A percentile compares a stretch with the other conserved stretches of the same genome.
Evolutionary conservation across 2,797 vertebrate species (phyloP).

Genomic region (Rhabdomys pumilio): DNA sequence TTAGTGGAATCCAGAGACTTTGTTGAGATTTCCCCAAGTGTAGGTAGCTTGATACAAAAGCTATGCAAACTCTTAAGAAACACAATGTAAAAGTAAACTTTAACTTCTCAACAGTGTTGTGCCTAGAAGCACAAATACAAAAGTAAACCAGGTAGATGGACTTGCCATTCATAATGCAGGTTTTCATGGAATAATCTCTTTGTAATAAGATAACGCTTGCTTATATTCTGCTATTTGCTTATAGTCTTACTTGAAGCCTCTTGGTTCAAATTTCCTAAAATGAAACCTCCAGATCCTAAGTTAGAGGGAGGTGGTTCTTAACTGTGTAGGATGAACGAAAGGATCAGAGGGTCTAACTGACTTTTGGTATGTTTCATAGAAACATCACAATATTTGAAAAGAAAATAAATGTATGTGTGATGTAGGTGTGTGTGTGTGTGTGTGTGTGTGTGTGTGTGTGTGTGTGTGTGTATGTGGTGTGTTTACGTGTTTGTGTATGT

Average conservation of each 20-base stretch:
- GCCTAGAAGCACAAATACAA: not conserved
- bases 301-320: not conserved
- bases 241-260: not conserved
- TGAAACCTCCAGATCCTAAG: not conserved
- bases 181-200: not conserved
- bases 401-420: not conserved
- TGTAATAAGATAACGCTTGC: not conserved
- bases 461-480: not conserved
- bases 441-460: not conserved
- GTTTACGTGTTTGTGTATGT: not conserved
- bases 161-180: not conserved
- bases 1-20: slow-evolving; percentile 29
- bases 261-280: not conserved
- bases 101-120: not conserved
- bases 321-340: too few species aligned
- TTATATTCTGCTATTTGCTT: not conserved
- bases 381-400: not conserved
- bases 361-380: not conserved
- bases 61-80: not conserved
- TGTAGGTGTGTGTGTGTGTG: not conserved
- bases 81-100: not conserved
- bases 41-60: slow-evolving; percentile 21
- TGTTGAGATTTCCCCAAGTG: not conserved
- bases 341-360: not conserved
- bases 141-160: not conserved